Conservation (phyloP, 2,113 vertebrate species). For the Brachyhypopomus occidentalis region DNA sequence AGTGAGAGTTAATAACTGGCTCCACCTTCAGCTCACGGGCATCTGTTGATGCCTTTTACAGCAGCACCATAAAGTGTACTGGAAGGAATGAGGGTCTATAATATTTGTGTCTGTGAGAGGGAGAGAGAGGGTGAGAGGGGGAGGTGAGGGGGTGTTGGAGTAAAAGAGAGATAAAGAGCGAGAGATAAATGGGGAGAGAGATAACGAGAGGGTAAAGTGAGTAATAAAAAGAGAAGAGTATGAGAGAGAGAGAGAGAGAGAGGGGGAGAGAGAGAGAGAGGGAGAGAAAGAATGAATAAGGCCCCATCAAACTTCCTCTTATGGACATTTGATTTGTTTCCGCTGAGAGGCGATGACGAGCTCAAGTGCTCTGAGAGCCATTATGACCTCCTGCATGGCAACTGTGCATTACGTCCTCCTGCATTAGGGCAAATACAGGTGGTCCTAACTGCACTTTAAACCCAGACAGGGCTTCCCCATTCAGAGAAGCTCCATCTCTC, state of each 20-base stretch:
- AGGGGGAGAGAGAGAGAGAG: neutral
- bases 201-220: neutral
- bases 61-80: slow-evolving; percentile 21
- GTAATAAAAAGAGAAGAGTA: neutral
- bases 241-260: slow-evolving; percentile 21
- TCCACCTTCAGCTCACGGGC: neutral
- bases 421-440: neutral
- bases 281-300: slow-evolving; percentile 9
- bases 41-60: slow-evolving; percentile 31
- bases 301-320: neutral
- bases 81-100: neutral
- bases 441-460: neutral
- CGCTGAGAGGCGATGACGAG: neutral
- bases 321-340: slow-evolving; percentile 14
- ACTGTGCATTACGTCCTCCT: neutral
- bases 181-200: neutral
- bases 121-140: neutral
- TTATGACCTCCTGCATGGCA: neutral
- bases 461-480: neutral
- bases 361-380: neutral
- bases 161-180: neutral
- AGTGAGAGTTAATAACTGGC: slow-evolving; percentile 47
- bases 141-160: neutral
- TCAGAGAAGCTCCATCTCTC: neutral
- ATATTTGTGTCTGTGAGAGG: neutral